phyloP scores from a whole-genome alignment of 2,888 invertebrate genomes.

The Rhaphigaster nebulosa region DNA sequence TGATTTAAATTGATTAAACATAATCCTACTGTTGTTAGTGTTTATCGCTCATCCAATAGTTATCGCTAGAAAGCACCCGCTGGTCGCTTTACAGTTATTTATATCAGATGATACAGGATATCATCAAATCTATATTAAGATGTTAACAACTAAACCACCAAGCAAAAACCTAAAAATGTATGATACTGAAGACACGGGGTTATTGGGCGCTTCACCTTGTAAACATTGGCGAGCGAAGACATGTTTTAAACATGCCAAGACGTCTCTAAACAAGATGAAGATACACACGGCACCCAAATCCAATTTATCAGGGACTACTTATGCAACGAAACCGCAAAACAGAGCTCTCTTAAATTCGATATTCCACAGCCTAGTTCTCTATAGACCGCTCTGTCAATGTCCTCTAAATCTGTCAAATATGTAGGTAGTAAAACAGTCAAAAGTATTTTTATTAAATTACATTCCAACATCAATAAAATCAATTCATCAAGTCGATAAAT shows the following conservation, averaged over 20 bases:
- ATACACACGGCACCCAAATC: background rate
- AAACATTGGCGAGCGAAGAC: background rate
- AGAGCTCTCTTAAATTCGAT: background rate
- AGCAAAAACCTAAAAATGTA: background rate
- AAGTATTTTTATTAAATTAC: no score
- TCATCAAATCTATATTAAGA: no score
- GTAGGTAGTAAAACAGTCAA: background rate
- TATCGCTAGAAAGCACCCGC: no score
- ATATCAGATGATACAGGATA: no score
- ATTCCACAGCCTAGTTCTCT: background rate
- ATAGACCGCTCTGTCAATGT: background rate
- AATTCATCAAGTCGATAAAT: no score
- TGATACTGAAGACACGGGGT: background rate
- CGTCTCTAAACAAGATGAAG: slow-evolving; percentile 16
- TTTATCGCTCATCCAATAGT: no score
- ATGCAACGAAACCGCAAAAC: slow-evolving; percentile 34
- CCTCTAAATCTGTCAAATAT: background rate
- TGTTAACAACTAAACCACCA: no score
- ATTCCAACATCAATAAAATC: no score
- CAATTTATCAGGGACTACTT: slow-evolving; percentile 9
- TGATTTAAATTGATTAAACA: no score
- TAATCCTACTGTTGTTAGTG: no score
- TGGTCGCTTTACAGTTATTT: no score
- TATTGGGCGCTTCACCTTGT: background rate
- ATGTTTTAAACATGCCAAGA: slow-evolving; percentile 1